Base-by-base conservation (phyloP, 2,888 invertebrate genomes). In the Nesidiocoris tenuis region DNA sequence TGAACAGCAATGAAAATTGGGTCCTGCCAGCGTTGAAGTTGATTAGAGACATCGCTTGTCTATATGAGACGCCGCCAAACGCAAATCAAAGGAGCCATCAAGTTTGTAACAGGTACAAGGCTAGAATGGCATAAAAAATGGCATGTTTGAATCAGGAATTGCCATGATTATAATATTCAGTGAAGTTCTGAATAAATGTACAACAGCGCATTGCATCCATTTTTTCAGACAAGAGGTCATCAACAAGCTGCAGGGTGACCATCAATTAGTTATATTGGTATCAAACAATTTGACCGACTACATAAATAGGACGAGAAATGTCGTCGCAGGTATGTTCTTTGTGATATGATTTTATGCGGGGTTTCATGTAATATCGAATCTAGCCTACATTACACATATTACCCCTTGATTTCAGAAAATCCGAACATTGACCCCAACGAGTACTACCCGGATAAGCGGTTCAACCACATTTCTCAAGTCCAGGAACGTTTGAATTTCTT, bases 1-100 rank as follows among this genome's bases (percentile, higher is more conserved):
- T 98, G 77, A 93, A 94, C 83, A 90, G 89, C 70, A 90, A 90
- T 59, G 94, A 94, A 81, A 90, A 90, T 79, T 98, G 97, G 97
- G 97, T 94, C 19, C 84, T 98, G 81, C 97, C 98, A 0, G 96
- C 97, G 2, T 85, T 98, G 79, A 96, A 97, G 83, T 93, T 97
- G 85, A 97, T 98, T 83, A 89, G 94, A 54, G 97, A 98, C 84
- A 97, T 98, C 80, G 97, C 97, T 84, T 92, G 93, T 82, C 87
- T 97, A 80, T 98, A 97, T 83, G 97, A 97, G 86, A 90, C 93
- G 59, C 90, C 89, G 80, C 88, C 90, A n/a, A 88, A 87, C 80
- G 86, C 88, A 77, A 84, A 85, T 68, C 87, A 87, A 81, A 84
- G 87, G 74, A 85, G 86, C 74, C 87, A 87, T 81, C 87, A 87